These are phyloP conservation scores for Malaclemys terrapin DNA, from an alignment of 2,113 vertebrate species.

Conservation along the genomic window DNA sequence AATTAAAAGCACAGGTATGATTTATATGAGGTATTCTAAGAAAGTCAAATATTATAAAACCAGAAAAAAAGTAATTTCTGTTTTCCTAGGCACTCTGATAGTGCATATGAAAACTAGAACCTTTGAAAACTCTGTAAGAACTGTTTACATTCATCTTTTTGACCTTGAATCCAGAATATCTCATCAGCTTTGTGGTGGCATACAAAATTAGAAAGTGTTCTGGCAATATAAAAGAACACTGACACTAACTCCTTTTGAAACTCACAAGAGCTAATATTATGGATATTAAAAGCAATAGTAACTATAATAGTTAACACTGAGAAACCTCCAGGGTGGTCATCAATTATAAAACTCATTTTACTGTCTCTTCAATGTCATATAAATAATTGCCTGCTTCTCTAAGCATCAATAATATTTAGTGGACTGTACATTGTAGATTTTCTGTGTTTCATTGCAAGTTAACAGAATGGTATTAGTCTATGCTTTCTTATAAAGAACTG, in stretches of 20 bases:
- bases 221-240: neutral
- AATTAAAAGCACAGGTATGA: neutral
- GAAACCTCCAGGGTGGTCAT: neutral
- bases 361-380: neutral
- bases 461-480: neutral
- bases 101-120: neutral
- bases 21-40: neutral
- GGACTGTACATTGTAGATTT: neutral
- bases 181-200: neutral
- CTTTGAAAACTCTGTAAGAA: neutral
- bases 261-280: neutral
- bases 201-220: neutral
- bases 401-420: neutral
- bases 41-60: neutral
- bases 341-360: neutral
- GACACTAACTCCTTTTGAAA: neutral
- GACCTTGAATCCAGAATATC: neutral
- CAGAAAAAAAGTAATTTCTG: neutral
- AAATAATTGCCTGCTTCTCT: neutral
- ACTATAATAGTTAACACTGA: neutral
- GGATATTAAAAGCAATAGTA: neutral
- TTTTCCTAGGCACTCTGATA: neutral
- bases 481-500: neutral
- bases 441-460: rapidly evolving
- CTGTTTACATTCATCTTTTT: neutral